Base-by-base conservation (phyloP, 2,113 vertebrate genomes). In the Deroptyus accipitrinus region DNA sequence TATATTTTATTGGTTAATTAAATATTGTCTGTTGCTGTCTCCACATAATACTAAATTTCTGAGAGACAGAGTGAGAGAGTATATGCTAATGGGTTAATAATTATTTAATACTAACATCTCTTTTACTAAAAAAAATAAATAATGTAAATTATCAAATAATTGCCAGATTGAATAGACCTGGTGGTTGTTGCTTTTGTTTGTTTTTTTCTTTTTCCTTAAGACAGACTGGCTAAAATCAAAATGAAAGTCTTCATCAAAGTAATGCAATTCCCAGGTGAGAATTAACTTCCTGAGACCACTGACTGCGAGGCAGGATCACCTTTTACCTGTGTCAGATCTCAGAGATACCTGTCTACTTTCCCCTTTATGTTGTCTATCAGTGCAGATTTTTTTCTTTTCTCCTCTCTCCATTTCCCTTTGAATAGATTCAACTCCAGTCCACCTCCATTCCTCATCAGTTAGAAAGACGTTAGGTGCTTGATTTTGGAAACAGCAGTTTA, bases 241-340 rank as follows among this genome's bases (percentile, higher is more conserved):
- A 39, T 64, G 1, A 11, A 23, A 51, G 18, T 44, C 33, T 88
- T 85, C 42, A 27, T 46, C 33, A 64, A 23, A 87, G 14, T 51
- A 61, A 61, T 46, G 13, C 33, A 77, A 8, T 69, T 80, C 15
- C 12, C 17, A 55, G 54, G 28, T 69, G 55, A 80, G 35, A 64
- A 39, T 44, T 67, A 59, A 37, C 17, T 81, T 73, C 39, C 31
- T 41, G 39, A 81, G 20, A 41, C 22, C 22, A 55, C 15, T 28
- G 48, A 41, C 31, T 59, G 18, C 2, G 0, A 1, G 20, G 18
- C 4, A 4, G 52, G 52, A 68, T 73, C 31, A 6, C 9, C 3
- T 73, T 80, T 87, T 62, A 27, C 23, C 30, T 42, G 12, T 33
- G 28, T n/a, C 64, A 74, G 31, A 73, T 35, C 30, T 28, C 28